A percentile compares a stretch with the other conserved stretches of the same genome.
These are phyloP conservation scores for Saxicola maurus DNA, from an alignment of 2,797 vertebrate genomes.

Conservation along the genomic window DNA sequence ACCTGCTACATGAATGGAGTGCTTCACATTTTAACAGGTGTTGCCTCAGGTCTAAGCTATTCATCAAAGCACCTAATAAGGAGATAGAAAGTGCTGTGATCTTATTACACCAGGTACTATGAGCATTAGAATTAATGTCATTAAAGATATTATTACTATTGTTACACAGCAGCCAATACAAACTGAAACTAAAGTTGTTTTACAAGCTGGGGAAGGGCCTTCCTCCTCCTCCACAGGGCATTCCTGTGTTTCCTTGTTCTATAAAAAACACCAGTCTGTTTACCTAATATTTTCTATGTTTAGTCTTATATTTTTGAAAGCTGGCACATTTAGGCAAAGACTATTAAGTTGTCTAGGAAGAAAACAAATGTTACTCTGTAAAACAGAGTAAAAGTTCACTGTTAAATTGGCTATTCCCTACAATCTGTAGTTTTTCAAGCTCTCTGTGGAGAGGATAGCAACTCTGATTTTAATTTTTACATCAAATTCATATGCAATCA, in stretches of 20 bases:
- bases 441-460: not conserved
- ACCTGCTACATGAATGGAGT: not conserved
- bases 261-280: not conserved
- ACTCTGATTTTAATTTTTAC: not conserved
- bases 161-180: not conserved
- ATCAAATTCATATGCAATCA: not conserved
- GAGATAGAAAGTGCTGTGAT: not conserved
- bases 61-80: not conserved
- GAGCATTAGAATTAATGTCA: not conserved
- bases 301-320: no score
- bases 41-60: not conserved
- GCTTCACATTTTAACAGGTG: not conserved
- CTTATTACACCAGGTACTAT: not conserved
- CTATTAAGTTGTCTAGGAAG: not conserved
- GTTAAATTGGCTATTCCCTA: not conserved
- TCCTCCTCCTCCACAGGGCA: not conserved
- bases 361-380: not conserved
- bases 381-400: not conserved
- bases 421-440: not conserved
- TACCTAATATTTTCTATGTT: not conserved
- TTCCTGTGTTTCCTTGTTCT: not conserved
- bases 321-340: not conserved
- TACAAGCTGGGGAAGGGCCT: not conserved
- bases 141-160: not conserved
- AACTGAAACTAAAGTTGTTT: not conserved